Conservation (phyloP, 1,140 invertebrate genomes). For the Heliconius hermathena region DNA sequence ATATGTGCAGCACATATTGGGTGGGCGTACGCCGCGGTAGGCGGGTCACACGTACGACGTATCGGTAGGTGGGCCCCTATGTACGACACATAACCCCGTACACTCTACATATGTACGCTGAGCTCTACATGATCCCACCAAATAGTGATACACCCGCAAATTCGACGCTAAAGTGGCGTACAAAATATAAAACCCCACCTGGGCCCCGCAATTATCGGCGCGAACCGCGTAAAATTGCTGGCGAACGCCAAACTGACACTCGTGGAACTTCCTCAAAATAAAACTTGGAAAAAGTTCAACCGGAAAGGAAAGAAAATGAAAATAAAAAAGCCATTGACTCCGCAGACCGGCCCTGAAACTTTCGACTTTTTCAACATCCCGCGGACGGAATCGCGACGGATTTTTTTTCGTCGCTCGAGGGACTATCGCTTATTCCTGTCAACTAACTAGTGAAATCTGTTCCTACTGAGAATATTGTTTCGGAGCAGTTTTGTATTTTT, state of each 20-base stretch:
- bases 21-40: slow-evolving; percentile 60
- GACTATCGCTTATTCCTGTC: slow-evolving; percentile 63
- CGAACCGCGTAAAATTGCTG: slow-evolving; percentile 75
- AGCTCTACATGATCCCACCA: slow-evolving; percentile 17
- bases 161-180: slow-evolving; percentile 45
- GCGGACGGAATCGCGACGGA: slow-evolving; percentile 60
- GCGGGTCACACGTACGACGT: slow-evolving; percentile 56
- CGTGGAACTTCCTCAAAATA: slow-evolving; percentile 75
- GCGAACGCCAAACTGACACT: slow-evolving; percentile 77
- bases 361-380: slow-evolving; percentile 68
- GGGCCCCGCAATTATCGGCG: slow-evolving; percentile 76
- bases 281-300: slow-evolving; percentile 77
- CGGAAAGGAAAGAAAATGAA: slow-evolving; percentile 78
- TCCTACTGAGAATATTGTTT: slow-evolving; percentile 27
- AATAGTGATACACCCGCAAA: slow-evolving; percentile 49
- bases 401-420: slow-evolving; percentile 60
- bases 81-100: neutral
- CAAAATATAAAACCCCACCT: slow-evolving; percentile 65
- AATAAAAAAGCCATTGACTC: slow-evolving; percentile 80
- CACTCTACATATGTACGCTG: neutral
- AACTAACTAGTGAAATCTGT: slow-evolving; percentile 69
- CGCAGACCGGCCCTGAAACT: slow-evolving; percentile 69
- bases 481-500: slow-evolving; percentile 31
- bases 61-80: slow-evolving; percentile 39
- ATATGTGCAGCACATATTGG: slow-evolving; percentile 45